phyloP scores from a whole-genome alignment of 2,113 vertebrate genomes.

The Tenrec ecaudatus region DNA sequence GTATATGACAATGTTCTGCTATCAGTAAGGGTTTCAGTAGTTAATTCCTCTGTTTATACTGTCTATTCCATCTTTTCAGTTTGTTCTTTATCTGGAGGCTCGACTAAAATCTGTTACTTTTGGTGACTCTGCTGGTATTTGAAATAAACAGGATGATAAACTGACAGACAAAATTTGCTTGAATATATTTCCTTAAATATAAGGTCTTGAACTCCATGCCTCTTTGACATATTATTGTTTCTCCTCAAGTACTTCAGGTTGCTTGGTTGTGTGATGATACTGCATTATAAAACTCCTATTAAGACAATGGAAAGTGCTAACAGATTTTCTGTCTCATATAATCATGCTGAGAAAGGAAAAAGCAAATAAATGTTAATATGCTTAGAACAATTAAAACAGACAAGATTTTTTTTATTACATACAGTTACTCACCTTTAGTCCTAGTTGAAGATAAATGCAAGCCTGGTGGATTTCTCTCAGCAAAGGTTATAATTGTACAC shows the following conservation, averaged over 20 bases:
- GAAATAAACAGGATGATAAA: too few relatives aligned
- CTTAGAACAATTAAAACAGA: background rate
- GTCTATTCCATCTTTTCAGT: too few relatives aligned
- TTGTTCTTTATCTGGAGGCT: too few relatives aligned
- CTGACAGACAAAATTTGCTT: background rate
- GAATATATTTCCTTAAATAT: background rate
- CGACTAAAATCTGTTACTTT: too few relatives aligned
- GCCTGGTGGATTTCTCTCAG: background rate
- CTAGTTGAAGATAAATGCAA: background rate
- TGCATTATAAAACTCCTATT: background rate
- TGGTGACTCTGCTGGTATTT: too few relatives aligned
- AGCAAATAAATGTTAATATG: background rate
- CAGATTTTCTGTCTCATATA: background rate
- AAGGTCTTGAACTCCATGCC: background rate
- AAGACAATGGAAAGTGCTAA: background rate
- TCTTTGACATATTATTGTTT: background rate
- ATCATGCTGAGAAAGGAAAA: background rate
- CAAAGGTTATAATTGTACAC: background rate
- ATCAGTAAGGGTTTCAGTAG: too few relatives aligned
- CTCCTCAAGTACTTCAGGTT: background rate
- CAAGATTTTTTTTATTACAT: background rate
- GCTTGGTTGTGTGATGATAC: background rate
- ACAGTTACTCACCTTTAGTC: background rate
- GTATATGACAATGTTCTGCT: too few relatives aligned
- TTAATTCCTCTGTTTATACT: too few relatives aligned